A percentile compares a stretch with the other conserved stretches of the same genome.
These are phyloP conservation scores for Junonia oenone DNA, from an alignment of 2,888 invertebrate species.

Conservation along the genomic window DNA sequence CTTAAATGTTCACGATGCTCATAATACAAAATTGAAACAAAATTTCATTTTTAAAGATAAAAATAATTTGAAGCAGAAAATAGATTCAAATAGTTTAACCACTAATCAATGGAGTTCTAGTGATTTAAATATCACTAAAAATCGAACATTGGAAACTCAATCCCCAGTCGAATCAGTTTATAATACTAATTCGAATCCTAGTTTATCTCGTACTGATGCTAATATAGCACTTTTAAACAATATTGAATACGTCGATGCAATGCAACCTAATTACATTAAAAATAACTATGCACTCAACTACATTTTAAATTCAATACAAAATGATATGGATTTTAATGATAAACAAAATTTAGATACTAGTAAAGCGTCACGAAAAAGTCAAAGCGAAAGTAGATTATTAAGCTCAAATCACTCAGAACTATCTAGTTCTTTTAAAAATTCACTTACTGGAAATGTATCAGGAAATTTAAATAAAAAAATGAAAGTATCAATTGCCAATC, in stretches of 20 bases:
- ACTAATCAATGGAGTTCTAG: not conserved
- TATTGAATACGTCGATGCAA: not conserved
- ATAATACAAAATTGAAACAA: not conserved
- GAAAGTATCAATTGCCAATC: slow-evolving; percentile 15
- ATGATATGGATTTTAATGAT: slow-evolving; percentile 38
- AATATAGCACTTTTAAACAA: slow-evolving; percentile 8
- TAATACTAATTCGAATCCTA: not conserved
- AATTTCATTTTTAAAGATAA: not conserved
- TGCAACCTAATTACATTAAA: not conserved
- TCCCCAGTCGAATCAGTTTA: not conserved
- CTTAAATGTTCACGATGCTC: not conserved
- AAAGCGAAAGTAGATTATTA: slow-evolving; percentile 43
- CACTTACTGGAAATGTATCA: slow-evolving; percentile 11
- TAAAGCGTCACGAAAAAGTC: slow-evolving; percentile 36
- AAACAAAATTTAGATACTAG: slow-evolving; percentile 28
- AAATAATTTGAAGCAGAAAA: not conserved
- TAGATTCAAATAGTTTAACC: not conserved
- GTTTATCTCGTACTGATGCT: not conserved
- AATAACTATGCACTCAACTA: slow-evolving; percentile 48
- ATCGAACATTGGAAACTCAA: not conserved
- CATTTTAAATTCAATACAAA: slow-evolving; percentile 44
- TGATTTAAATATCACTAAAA: not conserved
- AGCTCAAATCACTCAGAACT: slow-evolving; percentile 12
- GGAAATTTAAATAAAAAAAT: slow-evolving; percentile 2
- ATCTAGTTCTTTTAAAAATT: slow-evolving; percentile 13